Percentiles rank a stretch among this genome's conserved stretches.
Evolutionary conservation across 2,797 vertebrate genomes (phyloP).

Genomic region (Apogon talboti): DNA sequence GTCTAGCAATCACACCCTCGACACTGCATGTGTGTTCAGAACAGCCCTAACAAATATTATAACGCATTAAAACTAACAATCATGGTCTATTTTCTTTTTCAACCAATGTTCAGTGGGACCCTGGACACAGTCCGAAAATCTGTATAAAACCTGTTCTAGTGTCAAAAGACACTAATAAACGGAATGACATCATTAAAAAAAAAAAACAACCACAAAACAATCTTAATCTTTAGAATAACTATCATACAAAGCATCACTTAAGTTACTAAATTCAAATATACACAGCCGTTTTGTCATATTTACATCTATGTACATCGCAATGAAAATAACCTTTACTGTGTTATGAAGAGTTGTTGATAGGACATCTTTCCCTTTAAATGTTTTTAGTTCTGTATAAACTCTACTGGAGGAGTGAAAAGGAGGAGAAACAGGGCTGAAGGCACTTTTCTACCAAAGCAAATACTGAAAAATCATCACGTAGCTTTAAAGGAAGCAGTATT

Average conservation of each 20-base stretch:
- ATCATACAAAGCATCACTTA: constrained; percentile 87
- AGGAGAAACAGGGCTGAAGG: constrained; percentile 83
- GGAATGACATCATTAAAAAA: constrained; percentile 88
- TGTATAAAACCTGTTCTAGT: constrained; percentile 47
- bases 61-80: constrained; percentile 42
- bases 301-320: constrained; percentile 93
- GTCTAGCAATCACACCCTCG: constrained; percentile 16
- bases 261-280: constrained; percentile 98
- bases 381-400: constrained; percentile 68
- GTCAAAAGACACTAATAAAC: constrained; percentile 82
- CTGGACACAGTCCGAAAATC: constrained; percentile 49
- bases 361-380: constrained; percentile 71
- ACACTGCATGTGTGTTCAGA: constrained; percentile 22
- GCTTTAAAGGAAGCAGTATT: constrained; percentile 66
- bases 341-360: constrained; percentile 72
- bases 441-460: constrained; percentile 90
- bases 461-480: constrained; percentile 79
- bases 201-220: constrained; percentile 55
- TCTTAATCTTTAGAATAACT: constrained; percentile 72
- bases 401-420: constrained; percentile 42
- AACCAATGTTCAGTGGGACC: constrained; percentile 54
- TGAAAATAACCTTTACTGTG: constrained; percentile 75
- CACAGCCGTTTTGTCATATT: constrained; percentile 93
- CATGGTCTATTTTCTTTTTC: constrained; percentile 47
- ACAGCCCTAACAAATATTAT: constrained; percentile 24